These are phyloP conservation scores for Malurus melanocephalus DNA, from an alignment of 2,113 vertebrate genomes.

Conservation along the genomic window DNA sequence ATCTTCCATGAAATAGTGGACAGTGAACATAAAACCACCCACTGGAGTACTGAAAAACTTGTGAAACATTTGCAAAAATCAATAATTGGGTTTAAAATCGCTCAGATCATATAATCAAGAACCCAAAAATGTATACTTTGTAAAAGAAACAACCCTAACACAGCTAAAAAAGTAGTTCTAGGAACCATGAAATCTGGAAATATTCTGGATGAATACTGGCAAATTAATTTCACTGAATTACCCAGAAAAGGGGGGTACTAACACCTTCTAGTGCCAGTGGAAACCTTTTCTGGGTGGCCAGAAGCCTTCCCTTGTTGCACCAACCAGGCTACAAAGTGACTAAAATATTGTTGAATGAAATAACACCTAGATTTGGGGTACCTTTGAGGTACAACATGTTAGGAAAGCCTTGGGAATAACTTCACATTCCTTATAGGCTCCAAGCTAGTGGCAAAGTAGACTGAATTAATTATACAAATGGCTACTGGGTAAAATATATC, in stretches of 20 bases:
- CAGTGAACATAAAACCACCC: neutral
- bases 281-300: neutral
- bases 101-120: neutral
- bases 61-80: neutral
- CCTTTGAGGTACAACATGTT: neutral
- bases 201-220: rapidly evolving
- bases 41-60: neutral
- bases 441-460: neutral
- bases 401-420: neutral
- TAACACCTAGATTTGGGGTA: rapidly evolving
- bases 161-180: neutral
- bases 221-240: neutral
- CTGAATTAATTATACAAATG: neutral
- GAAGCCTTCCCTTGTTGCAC: neutral
- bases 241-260: neutral
- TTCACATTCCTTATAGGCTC: too few species aligned
- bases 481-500: neutral
- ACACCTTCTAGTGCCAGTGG: neutral
- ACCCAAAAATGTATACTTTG: neutral
- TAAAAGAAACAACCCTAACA: neutral
- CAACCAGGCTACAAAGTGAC: neutral
- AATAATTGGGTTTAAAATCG: neutral
- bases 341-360: neutral
- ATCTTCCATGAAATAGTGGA: neutral
- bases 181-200: neutral